Base-by-base conservation (phyloP, 2,113 vertebrate genomes). In the Raphicerus campestris region DNA sequence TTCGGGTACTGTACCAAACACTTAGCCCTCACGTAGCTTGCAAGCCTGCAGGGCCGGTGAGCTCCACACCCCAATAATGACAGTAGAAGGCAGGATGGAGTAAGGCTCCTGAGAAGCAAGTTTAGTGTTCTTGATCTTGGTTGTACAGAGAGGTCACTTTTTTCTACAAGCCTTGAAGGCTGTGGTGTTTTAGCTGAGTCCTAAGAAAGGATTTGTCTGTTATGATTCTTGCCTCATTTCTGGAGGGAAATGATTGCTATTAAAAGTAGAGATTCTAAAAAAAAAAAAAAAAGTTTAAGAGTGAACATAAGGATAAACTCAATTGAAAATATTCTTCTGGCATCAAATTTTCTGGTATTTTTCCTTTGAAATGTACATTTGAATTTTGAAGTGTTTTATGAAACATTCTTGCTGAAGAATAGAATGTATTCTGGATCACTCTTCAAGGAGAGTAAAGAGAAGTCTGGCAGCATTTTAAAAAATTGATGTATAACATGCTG, bases 131-230 rank as follows among this genome's bases (percentile, higher is more conserved):
- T 53, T 35, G 9, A 88, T 20, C 24, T 30, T 11, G 19, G 11
- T 10, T n/a, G 30, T 10, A 13, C 2, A 16, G 7, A 51, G 35
- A 56, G 47, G 35, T 47, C 56, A 24, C 14, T 88, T 85, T 81
- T 10, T 49, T 10, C 16, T 2, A 1, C 35, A 11, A 1, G 30
- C 19, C 11, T 2, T 1, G 5, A 42, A 56, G 24, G 11, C 15
- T 47, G 11, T 14, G 22, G 7, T 0, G 0, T 30, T 19, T 9
- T 13, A 45, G 17, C 39, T 47, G 55, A 14, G 7, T 20, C 51
- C 66, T 28, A 19, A 45, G 60, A 45, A 47, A 51, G 30, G 6
- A 2, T 20, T 30, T 15, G 1, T 13, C 28, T 26, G 7, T 83
- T 30, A 22, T 17, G 20, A 61, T n/a, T 85, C 39, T 88, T 78